Percentiles rank a stretch among this genome's conserved stretches.
These are phyloP conservation scores for Lasioglossum marginatum DNA, from an alignment of 2,888 invertebrate species.

Conservation along the genomic window DNA sequence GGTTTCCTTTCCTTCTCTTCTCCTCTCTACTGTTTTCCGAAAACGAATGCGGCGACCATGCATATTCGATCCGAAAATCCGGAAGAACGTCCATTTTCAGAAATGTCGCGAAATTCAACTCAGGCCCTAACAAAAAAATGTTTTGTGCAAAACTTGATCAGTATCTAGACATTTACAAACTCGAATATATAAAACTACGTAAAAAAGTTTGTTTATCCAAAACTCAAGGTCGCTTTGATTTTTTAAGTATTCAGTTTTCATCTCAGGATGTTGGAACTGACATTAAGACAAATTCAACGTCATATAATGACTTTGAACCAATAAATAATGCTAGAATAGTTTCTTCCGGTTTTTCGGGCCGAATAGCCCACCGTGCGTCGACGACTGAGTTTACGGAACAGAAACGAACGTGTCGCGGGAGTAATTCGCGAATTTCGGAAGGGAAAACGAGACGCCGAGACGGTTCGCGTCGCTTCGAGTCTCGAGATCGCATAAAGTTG, in stretches of 20 bases:
- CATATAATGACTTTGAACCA: neutral
- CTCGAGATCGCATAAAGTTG: constrained; percentile 5
- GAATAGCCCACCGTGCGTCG: neutral
- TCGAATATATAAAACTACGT: too few species aligned
- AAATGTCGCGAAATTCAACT: neutral
- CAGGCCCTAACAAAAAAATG: too few species aligned
- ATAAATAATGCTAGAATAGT: neutral
- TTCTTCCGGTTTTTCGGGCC: neutral
- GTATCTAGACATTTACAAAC: too few species aligned
- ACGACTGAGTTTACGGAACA: neutral
- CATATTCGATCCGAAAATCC: neutral
- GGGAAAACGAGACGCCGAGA: constrained; percentile 5
- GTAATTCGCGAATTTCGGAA: neutral
- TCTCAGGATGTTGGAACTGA: too few species aligned
- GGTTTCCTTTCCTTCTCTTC: neutral
- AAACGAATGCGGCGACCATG: neutral
- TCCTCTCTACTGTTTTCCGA: neutral
- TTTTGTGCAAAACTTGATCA: too few species aligned
- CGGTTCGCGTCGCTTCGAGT: neutral
- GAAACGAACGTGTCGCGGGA: neutral
- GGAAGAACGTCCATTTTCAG: neutral
- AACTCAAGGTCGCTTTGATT: neutral
- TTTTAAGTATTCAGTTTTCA: too few species aligned
- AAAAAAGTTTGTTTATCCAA: too few species aligned
- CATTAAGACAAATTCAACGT: neutral